phyloP scores from a whole-genome alignment of 1,140 invertebrate genomes.

The Pseudomyrmex concolor region DNA sequence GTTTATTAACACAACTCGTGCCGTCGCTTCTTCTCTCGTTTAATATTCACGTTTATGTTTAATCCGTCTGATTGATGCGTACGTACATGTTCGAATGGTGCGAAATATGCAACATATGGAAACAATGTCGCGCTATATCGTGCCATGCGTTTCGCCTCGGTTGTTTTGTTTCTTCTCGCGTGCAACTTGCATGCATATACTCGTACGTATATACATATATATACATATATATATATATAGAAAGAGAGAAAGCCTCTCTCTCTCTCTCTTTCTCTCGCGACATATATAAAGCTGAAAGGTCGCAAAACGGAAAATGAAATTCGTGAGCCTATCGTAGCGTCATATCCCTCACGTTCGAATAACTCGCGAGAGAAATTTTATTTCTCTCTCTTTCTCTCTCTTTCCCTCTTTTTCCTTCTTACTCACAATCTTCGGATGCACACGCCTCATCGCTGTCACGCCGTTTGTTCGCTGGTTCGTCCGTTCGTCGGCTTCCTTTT shows the following conservation, averaged over 20 bases:
- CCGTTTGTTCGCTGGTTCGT: conserved; percentile 26
- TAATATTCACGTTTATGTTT: conserved; percentile 6
- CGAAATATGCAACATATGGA: neutral
- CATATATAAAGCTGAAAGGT: conserved; percentile 12
- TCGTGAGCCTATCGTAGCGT: conserved; percentile 32
- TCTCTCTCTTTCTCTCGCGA: neutral
- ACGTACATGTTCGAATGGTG: neutral
- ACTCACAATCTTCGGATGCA: conserved; percentile 35
- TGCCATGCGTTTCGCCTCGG: conserved; percentile 2
- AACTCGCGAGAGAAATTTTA: conserved; percentile 49
- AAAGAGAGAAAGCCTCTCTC: no score
- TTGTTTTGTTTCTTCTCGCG: neutral
- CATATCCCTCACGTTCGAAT: conserved; percentile 41
- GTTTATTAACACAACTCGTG: neutral
- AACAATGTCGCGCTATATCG: conserved; percentile 18
- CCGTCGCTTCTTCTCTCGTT: neutral
- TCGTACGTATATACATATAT: neutral
- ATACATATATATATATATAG: neutral
- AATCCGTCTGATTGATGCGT: neutral
- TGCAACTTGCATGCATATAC: neutral
- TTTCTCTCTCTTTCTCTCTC: conserved; percentile 12
- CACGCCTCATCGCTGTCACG: conserved; percentile 59
- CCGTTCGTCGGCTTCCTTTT: conserved; percentile 25
- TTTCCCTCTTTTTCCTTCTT: neutral
- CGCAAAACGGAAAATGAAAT: conserved; percentile 46